These are phyloP conservation scores for Xiphophorus couchianus DNA, from an alignment of 2,113 vertebrate species.

Conservation along the genomic window DNA sequence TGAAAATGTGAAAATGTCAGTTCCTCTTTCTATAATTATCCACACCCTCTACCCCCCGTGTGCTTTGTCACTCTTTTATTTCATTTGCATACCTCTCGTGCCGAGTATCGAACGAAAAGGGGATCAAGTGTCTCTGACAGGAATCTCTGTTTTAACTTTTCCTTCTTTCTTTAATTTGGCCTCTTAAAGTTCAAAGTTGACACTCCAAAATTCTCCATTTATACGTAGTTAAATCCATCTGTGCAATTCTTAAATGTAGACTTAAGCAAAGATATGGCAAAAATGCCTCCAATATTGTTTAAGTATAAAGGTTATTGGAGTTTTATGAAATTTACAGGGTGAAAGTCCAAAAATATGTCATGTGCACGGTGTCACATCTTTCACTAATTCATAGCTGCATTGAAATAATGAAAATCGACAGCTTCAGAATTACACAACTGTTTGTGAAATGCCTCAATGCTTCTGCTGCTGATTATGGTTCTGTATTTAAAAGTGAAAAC, in stretches of 20 bases:
- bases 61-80: conserved; percentile 57
- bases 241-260: neutral
- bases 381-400: neutral
- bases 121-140: conserved; percentile 7
- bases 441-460: neutral
- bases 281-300: too few relatives aligned
- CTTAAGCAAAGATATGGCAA: too few relatives aligned
- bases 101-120: conserved; percentile 12
- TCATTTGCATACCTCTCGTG: conserved; percentile 33
- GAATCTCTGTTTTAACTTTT: neutral
- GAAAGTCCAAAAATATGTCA: too few relatives aligned
- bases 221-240: neutral
- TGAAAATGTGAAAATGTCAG: conserved; percentile 77
- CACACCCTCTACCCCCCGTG: neutral
- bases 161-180: neutral
- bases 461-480: too few relatives aligned
- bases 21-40: conserved; percentile 80
- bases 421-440: neutral
- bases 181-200: neutral
- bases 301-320: neutral
- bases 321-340: too few relatives aligned
- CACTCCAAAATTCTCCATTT: neutral
- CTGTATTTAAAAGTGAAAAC: neutral
- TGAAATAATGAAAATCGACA: neutral
- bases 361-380: neutral